phyloP scores from a whole-genome alignment of 2,113 vertebrate species.

The Anseranas semipalmata region DNA sequence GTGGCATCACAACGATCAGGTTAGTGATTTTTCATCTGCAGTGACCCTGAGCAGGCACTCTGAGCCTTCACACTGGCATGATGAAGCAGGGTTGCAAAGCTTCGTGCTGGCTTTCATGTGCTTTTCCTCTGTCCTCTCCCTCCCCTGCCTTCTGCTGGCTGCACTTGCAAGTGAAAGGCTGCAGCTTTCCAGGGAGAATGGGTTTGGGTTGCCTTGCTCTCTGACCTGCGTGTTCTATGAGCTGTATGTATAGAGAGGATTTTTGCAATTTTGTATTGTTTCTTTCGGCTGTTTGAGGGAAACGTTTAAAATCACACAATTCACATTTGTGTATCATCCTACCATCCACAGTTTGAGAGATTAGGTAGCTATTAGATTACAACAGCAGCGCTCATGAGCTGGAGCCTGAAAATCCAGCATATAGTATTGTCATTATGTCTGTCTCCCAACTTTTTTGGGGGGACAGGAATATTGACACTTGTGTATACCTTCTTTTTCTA shows the following conservation, averaged over 20 bases:
- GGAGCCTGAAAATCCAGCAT: background rate
- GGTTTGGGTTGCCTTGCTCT: background rate
- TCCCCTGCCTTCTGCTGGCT: background rate
- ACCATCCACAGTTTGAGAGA: background rate
- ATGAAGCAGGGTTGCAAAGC: background rate
- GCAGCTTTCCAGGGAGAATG: fast-evolving
- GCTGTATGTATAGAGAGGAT: background rate
- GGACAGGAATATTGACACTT: background rate
- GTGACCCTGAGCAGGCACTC: background rate
- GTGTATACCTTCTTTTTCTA: background rate
- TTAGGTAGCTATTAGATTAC: background rate
- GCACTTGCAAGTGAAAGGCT: background rate
- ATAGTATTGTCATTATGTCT: background rate
- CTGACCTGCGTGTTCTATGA: background rate
- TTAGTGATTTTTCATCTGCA: fast-evolving
- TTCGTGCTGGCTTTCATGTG: background rate
- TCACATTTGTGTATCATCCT: fast-evolving
- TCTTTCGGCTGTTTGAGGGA: background rate
- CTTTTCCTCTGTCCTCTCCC: background rate
- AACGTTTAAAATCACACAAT: background rate
- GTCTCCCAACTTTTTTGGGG: background rate
- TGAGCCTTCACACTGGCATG: fast-evolving
- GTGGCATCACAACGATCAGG: fast-evolving
- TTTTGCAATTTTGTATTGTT: background rate
- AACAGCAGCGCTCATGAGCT: background rate